phyloP scores from a whole-genome alignment of 1,140 invertebrate species.

The Carcinoscorpius rotundicauda region DNA sequence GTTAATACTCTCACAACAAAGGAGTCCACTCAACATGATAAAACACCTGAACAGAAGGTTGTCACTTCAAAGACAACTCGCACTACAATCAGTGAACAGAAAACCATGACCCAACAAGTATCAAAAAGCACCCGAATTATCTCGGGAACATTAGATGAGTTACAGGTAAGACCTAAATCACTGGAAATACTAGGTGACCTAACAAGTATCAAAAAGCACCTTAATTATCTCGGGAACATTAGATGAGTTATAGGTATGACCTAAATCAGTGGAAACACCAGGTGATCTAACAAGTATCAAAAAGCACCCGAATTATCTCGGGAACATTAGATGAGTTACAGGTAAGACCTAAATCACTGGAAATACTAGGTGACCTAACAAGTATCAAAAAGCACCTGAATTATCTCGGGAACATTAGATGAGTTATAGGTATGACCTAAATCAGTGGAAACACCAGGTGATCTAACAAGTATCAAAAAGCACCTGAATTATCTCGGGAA shows the following conservation, averaged over 20 bases:
- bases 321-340: conserved; percentile 21
- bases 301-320: conserved; percentile 21
- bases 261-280: too few relatives aligned
- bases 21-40: conserved; percentile 5
- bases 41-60: conserved; percentile 12
- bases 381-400: too few relatives aligned
- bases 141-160: conserved; percentile 20
- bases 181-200: too few relatives aligned
- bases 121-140: conserved; percentile 21
- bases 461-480: conserved; percentile 20
- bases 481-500: conserved; percentile 19
- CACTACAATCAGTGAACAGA: conserved; percentile 20
- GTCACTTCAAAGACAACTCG: conserved; percentile 17
- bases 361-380: too few relatives aligned
- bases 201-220: too few relatives aligned
- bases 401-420: too few relatives aligned
- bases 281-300: conserved; percentile 19
- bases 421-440: too few relatives aligned
- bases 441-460: conserved; percentile 16
- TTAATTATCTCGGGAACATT: too few relatives aligned
- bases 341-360: conserved; percentile 4
- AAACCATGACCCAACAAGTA: conserved; percentile 18
- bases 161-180: conserved; percentile 11
- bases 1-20: conserved; percentile 15
- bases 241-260: too few relatives aligned